Conservation (phyloP, 2,113 vertebrate genomes). For the Tylochromis polylepis region DNA sequence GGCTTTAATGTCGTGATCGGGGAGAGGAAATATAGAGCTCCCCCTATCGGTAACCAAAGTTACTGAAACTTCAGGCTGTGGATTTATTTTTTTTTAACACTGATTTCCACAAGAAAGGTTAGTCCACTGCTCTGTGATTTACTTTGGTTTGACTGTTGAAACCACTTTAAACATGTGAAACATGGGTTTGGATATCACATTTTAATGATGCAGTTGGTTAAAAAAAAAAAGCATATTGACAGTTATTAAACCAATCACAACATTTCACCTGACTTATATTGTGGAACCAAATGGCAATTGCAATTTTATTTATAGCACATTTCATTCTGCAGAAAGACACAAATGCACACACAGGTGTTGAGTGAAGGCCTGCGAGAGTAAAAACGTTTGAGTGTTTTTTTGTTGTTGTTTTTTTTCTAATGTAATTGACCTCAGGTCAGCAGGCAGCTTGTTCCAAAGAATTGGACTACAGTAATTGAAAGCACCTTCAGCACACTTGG, state of each 20-base stretch:
- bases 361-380: background rate
- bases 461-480: background rate
- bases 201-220: background rate
- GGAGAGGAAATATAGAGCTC: rapidly evolving
- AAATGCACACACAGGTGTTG: background rate
- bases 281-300: background rate
- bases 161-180: background rate
- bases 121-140: background rate
- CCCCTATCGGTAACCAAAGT: background rate
- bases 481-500: background rate
- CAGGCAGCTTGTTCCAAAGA: background rate
- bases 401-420: rapidly evolving
- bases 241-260: background rate
- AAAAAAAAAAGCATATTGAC: background rate
- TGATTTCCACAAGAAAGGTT: background rate
- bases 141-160: background rate
- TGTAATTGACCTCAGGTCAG: background rate
- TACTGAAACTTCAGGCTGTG: background rate
- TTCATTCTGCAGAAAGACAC: background rate
- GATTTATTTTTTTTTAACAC: background rate
- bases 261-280: background rate
- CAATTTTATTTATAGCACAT: background rate
- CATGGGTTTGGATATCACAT: background rate
- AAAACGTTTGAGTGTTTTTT: background rate
- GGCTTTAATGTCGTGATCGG: background rate